Evolutionary conservation across 92 coral and sea anemone genomes (phyloP).

Genomic region (Virgularia gustaviana): DNA sequence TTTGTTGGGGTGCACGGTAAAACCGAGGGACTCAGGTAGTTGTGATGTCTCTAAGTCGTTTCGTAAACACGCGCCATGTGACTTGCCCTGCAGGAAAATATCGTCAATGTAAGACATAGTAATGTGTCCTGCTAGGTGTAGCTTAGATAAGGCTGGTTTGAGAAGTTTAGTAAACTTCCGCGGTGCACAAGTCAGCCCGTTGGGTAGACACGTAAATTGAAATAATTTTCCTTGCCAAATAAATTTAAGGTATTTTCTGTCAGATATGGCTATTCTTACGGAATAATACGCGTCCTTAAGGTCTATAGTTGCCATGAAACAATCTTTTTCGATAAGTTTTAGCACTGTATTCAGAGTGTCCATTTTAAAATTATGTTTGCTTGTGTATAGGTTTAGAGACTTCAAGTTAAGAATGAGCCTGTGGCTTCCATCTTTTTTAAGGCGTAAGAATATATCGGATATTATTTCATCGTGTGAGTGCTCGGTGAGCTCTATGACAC

Average conservation of each 20-base stretch:
- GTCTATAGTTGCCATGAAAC: slow-evolving; percentile 37
- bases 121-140: slow-evolving; percentile 39
- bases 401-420: neutral
- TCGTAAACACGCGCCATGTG: slow-evolving; percentile 30
- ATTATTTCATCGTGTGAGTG: neutral
- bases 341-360: neutral
- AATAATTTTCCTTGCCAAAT: slow-evolving; percentile 34
- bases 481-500: neutral
- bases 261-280: slow-evolving; percentile 32
- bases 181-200: slow-evolving; percentile 49
- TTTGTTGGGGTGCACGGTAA: slow-evolving; percentile 44
- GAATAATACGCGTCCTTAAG: slow-evolving; percentile 45
- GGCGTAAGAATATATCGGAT: neutral
- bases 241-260: slow-evolving; percentile 34
- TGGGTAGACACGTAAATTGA: slow-evolving; percentile 51
- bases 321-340: neutral
- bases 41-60: slow-evolving; percentile 27
- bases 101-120: slow-evolving; percentile 52
- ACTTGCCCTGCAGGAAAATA: slow-evolving; percentile 41
- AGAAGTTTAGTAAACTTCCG: slow-evolving; percentile 45
- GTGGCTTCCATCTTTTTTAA: slow-evolving; percentile 8
- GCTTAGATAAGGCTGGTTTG: slow-evolving; percentile 43
- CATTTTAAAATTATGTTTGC: slow-evolving; percentile 7
- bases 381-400: neutral
- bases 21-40: slow-evolving; percentile 49